Base-by-base conservation (phyloP, 2,797 vertebrate species). In the Siniperca undulata region DNA sequence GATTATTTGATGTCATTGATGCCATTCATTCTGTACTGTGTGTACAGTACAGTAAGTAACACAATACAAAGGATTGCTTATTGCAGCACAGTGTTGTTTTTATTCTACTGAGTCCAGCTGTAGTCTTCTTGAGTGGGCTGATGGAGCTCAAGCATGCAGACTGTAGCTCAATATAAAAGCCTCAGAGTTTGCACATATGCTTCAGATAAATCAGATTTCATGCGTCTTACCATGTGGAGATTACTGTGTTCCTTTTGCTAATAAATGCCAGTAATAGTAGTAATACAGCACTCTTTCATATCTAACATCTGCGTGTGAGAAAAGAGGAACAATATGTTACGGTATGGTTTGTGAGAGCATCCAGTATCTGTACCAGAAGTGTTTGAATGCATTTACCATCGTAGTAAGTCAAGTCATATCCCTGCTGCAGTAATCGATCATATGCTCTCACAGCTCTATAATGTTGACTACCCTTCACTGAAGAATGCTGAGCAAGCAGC, bases 361-460 rank as follows among this genome's bases (percentile, higher is more conserved):
- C 34, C 48, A 69, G 46, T 73, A 42, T 74, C 68, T 83, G 24
- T 59, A 27, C 67, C 20, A 17, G 53, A 58, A 36, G 70, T 56
- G 65, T 79, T 74, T 76, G 1, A 65, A 80, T 76, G 44, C 56
- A 70, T 83, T 86, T 70, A 70, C 80, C 55, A 46, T 88, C 3
- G 16, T 83, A 78, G 67, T 74, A 70, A 78, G 65, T 75, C 74
- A 74, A 72, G 82, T 83, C 62, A 65, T 77, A 67, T 74, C 81
- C 58, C 68, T 78, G 70, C 90, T 91, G 88, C 91, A 86, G 87
- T 80, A 88, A 92, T 94, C 74, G 77, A 91, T 91, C 89, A 88
- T 69, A 81, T 81, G 64, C 82, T 87, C 74, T 88, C 82, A 83
- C 78, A 84, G 81, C 73, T 84, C 74, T 69, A 16, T 77, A 61